A percentile compares a stretch with the other conserved stretches of the same genome.
Conservation (phyloP, 2,888 invertebrate species). For the Agonum fuliginosum region DNA sequence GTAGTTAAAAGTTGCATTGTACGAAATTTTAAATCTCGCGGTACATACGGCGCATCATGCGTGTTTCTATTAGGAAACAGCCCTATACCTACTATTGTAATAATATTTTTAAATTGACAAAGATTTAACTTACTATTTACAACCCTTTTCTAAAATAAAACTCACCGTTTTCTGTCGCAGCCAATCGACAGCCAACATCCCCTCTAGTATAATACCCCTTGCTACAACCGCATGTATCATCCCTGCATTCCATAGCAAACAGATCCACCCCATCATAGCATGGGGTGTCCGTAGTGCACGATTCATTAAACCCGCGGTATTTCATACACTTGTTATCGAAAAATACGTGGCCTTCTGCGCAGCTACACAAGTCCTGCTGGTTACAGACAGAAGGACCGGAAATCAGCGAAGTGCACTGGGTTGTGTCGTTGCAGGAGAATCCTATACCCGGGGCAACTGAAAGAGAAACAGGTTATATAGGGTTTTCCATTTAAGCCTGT, state of each 20-base stretch:
- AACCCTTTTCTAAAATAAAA: background rate
- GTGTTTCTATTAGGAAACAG: too few species aligned
- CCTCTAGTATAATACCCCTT: constrained; percentile 20
- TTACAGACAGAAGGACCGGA: background rate
- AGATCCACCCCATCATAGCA: constrained; percentile 30
- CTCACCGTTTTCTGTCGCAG: constrained; percentile 14
- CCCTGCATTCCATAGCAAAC: background rate
- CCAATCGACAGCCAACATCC: background rate
- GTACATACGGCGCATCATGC: too few species aligned
- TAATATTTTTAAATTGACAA: too few species aligned
- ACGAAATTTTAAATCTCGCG: too few species aligned
- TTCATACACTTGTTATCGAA: background rate
- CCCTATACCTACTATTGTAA: too few species aligned
- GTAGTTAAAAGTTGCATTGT: too few species aligned
- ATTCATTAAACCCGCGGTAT: background rate
- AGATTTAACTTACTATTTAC: too few species aligned
- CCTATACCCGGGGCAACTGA: constrained; percentile 15
- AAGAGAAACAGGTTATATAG: too few species aligned
- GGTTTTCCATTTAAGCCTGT: too few species aligned
- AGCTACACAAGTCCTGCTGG: background rate
- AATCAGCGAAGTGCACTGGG: background rate
- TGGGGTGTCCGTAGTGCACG: background rate
- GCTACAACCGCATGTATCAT: background rate
- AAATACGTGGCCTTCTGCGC: background rate
- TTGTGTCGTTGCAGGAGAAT: background rate